Percentiles rank a stretch among this genome's conserved stretches.
These are phyloP conservation scores for Pseudorhiza aurosa DNA, from an alignment of 30 jellyfish, hydroid and myxozoan species.

Conservation along the genomic window DNA sequence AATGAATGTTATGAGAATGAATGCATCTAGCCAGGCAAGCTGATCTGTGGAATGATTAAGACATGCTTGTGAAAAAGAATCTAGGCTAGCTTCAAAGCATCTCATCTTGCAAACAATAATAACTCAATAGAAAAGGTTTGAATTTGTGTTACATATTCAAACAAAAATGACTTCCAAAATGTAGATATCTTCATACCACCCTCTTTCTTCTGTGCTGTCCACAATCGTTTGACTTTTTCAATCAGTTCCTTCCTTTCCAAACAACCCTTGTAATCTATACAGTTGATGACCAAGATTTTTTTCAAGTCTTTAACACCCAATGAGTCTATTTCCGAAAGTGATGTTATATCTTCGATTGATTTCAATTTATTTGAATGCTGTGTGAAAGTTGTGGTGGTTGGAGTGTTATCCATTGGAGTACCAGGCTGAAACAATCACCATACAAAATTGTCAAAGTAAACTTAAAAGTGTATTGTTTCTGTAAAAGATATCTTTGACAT, in stretches of 20 bases:
- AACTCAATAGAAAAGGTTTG: neutral
- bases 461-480: too few species aligned
- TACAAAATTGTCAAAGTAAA: too few species aligned
- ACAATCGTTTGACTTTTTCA: constrained; percentile 82
- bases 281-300: constrained; percentile 84
- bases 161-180: neutral
- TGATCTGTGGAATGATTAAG: neutral
- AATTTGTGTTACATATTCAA: neutral
- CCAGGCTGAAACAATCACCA: constrained; percentile 57
- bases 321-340: constrained; percentile 61
- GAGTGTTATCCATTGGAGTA: constrained; percentile 17
- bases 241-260: constrained; percentile 85
- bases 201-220: constrained; percentile 48
- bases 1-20: too few species aligned
- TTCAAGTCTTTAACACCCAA: constrained; percentile 76
- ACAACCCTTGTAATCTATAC: constrained; percentile 91
- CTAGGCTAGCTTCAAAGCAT: too few species aligned
- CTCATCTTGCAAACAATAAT: too few species aligned
- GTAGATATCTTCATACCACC: neutral
- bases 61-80: neutral
- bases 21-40: neutral
- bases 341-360: constrained; percentile 84
- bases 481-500: too few species aligned
- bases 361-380: constrained; percentile 46
- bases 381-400: neutral